These are phyloP conservation scores for Lymantria monacha DNA, from an alignment of 2,888 invertebrate species.

Conservation along the genomic window DNA sequence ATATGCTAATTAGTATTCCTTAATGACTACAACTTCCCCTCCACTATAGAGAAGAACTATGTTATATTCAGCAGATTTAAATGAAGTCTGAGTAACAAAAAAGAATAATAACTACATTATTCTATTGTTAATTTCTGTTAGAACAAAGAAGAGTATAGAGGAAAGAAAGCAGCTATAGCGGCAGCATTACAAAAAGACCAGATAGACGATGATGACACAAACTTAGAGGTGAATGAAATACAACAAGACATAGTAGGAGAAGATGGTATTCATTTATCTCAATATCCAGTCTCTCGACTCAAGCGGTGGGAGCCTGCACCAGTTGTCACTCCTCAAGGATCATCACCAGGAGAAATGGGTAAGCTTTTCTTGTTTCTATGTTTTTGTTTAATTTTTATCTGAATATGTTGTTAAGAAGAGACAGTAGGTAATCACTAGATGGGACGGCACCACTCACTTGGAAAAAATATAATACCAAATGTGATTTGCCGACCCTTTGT, in stretches of 20 bases:
- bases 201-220: slow-evolving; percentile 60
- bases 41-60: too few species aligned
- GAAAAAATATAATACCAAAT: too few species aligned
- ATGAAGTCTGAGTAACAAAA: too few species aligned
- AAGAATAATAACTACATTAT: too few species aligned
- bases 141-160: slow-evolving; percentile 53
- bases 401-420: neutral
- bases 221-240: slow-evolving; percentile 63
- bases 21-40: too few species aligned
- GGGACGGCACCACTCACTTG: too few species aligned
- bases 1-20: too few species aligned
- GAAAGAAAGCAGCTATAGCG: slow-evolving; percentile 74
- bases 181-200: slow-evolving; percentile 56
- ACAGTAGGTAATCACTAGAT: too few species aligned
- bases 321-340: slow-evolving; percentile 84
- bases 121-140: slow-evolving; percentile 1
- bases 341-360: slow-evolving; percentile 95
- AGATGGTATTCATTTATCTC: slow-evolving; percentile 54
- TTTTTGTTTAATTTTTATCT: neutral
- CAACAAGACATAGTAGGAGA: slow-evolving; percentile 56
- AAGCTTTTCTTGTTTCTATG: slow-evolving; percentile 34
- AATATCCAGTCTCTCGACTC: slow-evolving; percentile 69
- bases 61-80: too few species aligned
- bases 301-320: slow-evolving; percentile 89
- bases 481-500: too few species aligned